Evolutionary conservation across 2,888 invertebrate genomes (phyloP).

Genomic region (Linnaemya vulpina): DNA sequence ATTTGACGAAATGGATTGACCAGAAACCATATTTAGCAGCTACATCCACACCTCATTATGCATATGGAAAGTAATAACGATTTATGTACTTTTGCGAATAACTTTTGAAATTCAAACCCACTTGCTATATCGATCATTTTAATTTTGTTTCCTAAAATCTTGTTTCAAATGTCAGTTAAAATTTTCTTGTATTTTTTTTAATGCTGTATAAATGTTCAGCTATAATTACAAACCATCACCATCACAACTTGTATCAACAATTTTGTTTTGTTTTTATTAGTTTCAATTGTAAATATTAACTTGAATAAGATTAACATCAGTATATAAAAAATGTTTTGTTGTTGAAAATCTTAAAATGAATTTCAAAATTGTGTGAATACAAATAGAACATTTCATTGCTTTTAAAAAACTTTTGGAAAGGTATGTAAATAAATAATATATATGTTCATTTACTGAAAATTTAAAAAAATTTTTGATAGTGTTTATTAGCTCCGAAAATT

Average conservation of each 20-base stretch:
- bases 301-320: slow-evolving; percentile 48
- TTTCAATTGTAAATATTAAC: slow-evolving; percentile 70
- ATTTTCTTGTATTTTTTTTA: background rate
- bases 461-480: too few relatives aligned
- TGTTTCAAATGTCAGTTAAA: slow-evolving; percentile 8
- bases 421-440: too few relatives aligned
- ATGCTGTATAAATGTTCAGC: slow-evolving; percentile 14
- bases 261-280: slow-evolving; percentile 62
- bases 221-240: slow-evolving; percentile 21
- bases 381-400: too few relatives aligned
- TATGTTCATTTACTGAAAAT: too few relatives aligned
- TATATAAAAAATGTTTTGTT: background rate
- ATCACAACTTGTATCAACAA: slow-evolving; percentile 45
- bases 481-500: too few relatives aligned
- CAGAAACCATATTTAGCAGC: slow-evolving; percentile 74
- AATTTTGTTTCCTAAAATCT: slow-evolving; percentile 3
- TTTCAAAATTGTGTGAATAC: too few relatives aligned
- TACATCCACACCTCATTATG: slow-evolving; percentile 39
- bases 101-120: slow-evolving; percentile 23
- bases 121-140: slow-evolving; percentile 27
- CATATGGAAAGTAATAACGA: slow-evolving; percentile 65
- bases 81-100: background rate
- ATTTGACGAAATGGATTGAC: slow-evolving; percentile 86
- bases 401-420: too few relatives aligned
- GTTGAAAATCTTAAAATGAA: too few relatives aligned